Conservation (phyloP, 2,797 vertebrate genomes). For the Trachurus trachurus region DNA sequence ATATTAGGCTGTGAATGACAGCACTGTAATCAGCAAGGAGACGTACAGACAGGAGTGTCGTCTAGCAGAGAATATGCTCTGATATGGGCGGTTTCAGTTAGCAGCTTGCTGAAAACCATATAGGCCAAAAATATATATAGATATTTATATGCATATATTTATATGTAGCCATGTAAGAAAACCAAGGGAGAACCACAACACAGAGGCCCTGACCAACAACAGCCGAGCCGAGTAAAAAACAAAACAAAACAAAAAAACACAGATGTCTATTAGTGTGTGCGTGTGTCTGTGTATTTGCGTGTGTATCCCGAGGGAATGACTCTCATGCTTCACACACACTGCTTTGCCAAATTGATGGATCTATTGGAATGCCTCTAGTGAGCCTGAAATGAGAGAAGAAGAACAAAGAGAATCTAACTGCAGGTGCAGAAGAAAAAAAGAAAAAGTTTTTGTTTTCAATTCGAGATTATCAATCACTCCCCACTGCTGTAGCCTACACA, state of each 20-base stretch:
- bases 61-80: slow-evolving; percentile 27
- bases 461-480: slow-evolving; percentile 54
- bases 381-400: slow-evolving; percentile 68
- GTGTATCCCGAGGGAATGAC: slow-evolving; percentile 73
- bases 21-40: slow-evolving; percentile 50
- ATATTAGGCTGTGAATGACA: slow-evolving; percentile 55
- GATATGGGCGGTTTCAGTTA: slow-evolving; percentile 40
- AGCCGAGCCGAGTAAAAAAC: slow-evolving; percentile 63
- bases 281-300: slow-evolving; percentile 50
- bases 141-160: too few species aligned
- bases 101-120: slow-evolving; percentile 34
- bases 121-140: not conserved
- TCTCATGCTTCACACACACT: slow-evolving; percentile 81
- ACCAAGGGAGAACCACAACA: slow-evolving; percentile 27
- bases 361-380: slow-evolving; percentile 84
- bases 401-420: slow-evolving; percentile 67
- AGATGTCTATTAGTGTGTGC: slow-evolving; percentile 59
- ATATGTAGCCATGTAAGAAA: slow-evolving; percentile 21
- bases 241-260: slow-evolving; percentile 49
- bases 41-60: slow-evolving; percentile 35
- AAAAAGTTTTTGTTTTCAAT: slow-evolving; percentile 67
- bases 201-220: slow-evolving; percentile 37
- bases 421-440: slow-evolving; percentile 47
- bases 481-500: not conserved
- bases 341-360: slow-evolving; percentile 85